A percentile compares a stretch with the other conserved stretches of the same genome.
Evolutionary conservation across 2,888 invertebrate genomes (phyloP).

Genomic region (Mechanitis mazaeus): DNA sequence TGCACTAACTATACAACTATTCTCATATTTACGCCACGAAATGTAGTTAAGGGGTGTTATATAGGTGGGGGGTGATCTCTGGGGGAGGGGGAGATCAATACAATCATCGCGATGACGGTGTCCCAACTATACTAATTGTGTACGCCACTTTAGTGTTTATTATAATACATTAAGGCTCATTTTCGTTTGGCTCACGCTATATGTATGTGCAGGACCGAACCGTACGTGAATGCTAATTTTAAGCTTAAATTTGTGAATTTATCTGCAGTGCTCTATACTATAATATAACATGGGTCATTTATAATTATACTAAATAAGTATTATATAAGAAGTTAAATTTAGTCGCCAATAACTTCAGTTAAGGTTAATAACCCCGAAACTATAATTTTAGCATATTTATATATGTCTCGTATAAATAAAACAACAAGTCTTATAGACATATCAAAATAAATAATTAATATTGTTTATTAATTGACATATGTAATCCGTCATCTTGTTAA

Average conservation of each 20-base stretch:
- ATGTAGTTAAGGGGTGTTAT: constrained; percentile 29
- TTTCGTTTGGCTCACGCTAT: background rate
- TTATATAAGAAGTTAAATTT: no score
- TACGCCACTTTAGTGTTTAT: constrained; percentile 18
- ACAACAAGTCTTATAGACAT: no score
- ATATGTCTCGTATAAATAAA: no score
- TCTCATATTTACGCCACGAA: constrained; percentile 25
- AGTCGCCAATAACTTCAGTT: background rate
- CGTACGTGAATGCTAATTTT: constrained; percentile 6
- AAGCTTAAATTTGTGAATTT: background rate
- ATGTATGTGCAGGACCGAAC: background rate
- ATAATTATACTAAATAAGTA: no score
- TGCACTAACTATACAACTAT: background rate
- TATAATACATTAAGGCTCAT: constrained; percentile 6
- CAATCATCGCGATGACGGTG: constrained; percentile 66
- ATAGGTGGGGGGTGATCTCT: constrained; percentile 31
- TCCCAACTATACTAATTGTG: constrained; percentile 13
- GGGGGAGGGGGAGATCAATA: constrained; percentile 61
- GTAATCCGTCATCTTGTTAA: no score
- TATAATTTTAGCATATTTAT: no score
- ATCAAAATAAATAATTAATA: no score
- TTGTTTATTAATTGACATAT: no score
- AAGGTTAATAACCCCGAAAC: no score
- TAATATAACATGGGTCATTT: no score
- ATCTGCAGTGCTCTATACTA: background rate